Percentiles rank a stretch among this genome's conserved stretches.
These are phyloP conservation scores for Ferdinandea cuprea DNA, from an alignment of 2,888 invertebrate genomes.

Conservation along the genomic window DNA sequence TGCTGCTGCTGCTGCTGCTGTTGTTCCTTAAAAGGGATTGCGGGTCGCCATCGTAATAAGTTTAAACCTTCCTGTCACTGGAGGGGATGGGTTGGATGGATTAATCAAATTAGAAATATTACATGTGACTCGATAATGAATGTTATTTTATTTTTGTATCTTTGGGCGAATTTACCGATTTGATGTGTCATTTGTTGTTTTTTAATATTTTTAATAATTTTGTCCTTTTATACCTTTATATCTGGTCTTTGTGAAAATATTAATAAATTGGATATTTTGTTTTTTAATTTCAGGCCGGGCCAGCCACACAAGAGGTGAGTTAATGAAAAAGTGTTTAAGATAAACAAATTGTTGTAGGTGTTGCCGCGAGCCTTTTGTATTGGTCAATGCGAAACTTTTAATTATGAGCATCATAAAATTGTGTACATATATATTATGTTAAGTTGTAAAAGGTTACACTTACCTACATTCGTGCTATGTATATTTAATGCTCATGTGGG, in stretches of 20 bases:
- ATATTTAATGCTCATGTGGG: no score
- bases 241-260: neutral
- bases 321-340: neutral
- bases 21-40: no score
- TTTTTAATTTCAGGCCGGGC: constrained; percentile 55
- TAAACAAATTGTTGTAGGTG: neutral
- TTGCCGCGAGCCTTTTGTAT: neutral
- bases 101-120: constrained; percentile 42
- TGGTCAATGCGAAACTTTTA: no score
- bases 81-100: no score
- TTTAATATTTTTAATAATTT: neutral
- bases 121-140: constrained; percentile 17
- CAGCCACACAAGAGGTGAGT: constrained; percentile 59
- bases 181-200: neutral
- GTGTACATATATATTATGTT: no score
- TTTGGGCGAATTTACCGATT: neutral
- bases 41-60: no score
- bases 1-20: no score
- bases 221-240: neutral
- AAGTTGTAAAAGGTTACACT: no score
- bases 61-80: no score
- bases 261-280: constrained; percentile 10
- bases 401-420: no score
- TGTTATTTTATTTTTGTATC: no score
- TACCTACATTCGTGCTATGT: no score